Evolutionary conservation across 2,888 invertebrate species (phyloP), one percentile per base, ranked within the genome.

Genomic region (Anoncus sp.): DNA sequence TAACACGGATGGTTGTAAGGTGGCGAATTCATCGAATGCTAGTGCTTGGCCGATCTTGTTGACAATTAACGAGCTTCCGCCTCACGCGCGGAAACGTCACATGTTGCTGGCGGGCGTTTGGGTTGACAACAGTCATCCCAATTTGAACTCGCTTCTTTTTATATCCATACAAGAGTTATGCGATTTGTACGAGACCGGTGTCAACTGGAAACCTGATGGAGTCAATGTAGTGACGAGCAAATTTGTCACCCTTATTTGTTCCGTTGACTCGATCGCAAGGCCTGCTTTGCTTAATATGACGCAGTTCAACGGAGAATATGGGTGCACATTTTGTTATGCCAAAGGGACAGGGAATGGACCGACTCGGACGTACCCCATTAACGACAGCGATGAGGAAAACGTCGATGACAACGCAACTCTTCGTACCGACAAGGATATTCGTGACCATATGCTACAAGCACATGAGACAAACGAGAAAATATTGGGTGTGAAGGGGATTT

Each of bases 101-200:
- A 65, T 63, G 14, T 38, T 79, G 35, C 35, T 79, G 10, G 75
- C 66, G 43, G 75, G 75, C 38, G 53, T 78, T 18, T 78, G 78
- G 78, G 71, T 75, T 9, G 63, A 71, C 14, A 51, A 20, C 12
- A 22, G 20, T 43, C 51, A 65, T 24, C 72, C 72, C 1, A 18
- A 62, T 12, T 35, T 62, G 20, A 72, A 72, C 27, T 5, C 40
- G 16, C 43, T 53, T 65, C 20, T 72, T 7, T 31, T 31, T 31
- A 3, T 7, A 31, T 3, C 7, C 31, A 7, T 31, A 7, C 3
- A 31, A 31, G 31, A 72, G 53, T n/a, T 31, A 16, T 35, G 9
- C 1, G 7, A 24, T 18, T 60, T 77, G 59, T 49, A 77, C 20
- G 18, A 59, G 1, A 20, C 43, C n/a, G 76, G 76, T 38, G 49